phyloP scores from a whole-genome alignment of 2,888 invertebrate genomes.

The Rotaria magnacalcarata region DNA sequence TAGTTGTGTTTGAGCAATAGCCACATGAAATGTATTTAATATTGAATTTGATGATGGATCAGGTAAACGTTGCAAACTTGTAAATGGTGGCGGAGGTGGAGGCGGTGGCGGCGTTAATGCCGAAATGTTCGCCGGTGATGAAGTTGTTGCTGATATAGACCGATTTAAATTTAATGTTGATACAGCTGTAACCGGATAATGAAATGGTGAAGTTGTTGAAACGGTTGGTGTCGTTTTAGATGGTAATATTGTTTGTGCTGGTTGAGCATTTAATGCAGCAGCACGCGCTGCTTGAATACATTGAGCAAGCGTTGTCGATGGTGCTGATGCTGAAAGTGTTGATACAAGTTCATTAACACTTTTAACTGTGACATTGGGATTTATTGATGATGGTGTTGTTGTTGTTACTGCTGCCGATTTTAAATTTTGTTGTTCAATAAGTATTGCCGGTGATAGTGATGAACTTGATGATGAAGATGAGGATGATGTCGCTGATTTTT shows the following conservation, averaged over 20 bases:
- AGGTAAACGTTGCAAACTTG: background rate
- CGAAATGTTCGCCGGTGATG: background rate
- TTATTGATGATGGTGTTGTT: background rate
- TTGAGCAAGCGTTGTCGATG: background rate
- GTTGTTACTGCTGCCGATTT: background rate
- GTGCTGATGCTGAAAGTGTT: background rate
- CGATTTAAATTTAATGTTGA: background rate
- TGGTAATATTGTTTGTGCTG: background rate
- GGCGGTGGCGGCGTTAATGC: background rate
- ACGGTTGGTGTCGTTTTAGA: background rate
- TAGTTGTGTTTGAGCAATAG: background rate
- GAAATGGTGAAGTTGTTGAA: background rate
- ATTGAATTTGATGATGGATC: background rate
- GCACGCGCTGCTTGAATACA: constrained; percentile 23
- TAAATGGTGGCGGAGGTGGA: background rate
- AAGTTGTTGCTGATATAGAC: background rate
- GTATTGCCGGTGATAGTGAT: constrained; percentile 14
- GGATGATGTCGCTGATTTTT: background rate
- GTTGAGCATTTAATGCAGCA: constrained; percentile 25
- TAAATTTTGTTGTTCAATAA: constrained; percentile 11
- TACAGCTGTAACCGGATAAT: constrained; percentile 2
- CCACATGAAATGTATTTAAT: background rate
- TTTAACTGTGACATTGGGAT: background rate
- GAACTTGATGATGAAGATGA: constrained; percentile 4
- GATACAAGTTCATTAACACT: constrained; percentile 24